Conservation (phyloP, 2,797 vertebrate species). For the Syndactyla subalaris region DNA sequence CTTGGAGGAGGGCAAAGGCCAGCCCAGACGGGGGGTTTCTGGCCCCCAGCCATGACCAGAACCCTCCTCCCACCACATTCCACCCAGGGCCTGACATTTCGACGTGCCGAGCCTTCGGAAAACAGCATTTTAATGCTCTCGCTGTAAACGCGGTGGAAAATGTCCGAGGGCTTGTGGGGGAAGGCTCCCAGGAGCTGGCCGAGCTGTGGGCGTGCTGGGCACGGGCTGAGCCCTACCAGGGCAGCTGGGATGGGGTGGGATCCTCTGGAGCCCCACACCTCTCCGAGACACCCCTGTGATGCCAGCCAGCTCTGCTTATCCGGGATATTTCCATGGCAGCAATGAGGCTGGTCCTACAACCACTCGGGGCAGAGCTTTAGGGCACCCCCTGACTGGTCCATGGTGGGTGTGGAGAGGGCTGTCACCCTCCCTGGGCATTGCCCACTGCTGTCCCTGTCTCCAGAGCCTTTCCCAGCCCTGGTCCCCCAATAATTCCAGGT, state of each 20-base stretch:
- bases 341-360: not conserved
- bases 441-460: not conserved
- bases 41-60: not conserved
- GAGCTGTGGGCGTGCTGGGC: not conserved
- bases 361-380: accelerated
- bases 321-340: accelerated
- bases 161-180: not conserved
- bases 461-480: not conserved
- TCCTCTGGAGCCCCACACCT: not conserved
- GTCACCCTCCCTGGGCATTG: not conserved
- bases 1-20: not conserved
- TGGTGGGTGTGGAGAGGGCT: accelerated
- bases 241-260: not conserved
- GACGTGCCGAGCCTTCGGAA: not conserved
- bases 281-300: accelerated
- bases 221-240: not conserved
- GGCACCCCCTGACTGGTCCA: not conserved
- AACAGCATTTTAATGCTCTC: not conserved
- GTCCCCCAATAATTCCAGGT: accelerated
- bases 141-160: conserved; percentile 5
- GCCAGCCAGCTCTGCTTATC: not conserved
- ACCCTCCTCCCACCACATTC: not conserved
- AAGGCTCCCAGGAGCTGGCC: not conserved
- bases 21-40: accelerated
- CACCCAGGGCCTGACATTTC: conserved; percentile 32